Base-by-base conservation (phyloP, 2,113 vertebrate species). In the Natator depressus region DNA sequence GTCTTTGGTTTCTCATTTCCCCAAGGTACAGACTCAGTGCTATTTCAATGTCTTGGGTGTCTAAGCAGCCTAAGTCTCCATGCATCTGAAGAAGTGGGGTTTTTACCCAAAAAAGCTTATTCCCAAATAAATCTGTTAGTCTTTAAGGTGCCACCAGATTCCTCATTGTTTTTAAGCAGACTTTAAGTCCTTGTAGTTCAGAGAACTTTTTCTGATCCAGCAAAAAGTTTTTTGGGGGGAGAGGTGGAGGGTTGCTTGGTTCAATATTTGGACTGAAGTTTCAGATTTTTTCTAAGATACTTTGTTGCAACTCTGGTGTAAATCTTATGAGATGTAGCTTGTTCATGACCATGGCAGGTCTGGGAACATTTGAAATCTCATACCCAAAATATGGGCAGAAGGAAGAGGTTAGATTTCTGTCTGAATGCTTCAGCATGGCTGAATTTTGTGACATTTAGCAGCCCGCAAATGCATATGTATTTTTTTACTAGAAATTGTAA, bases 281-380 rank as follows among this genome's bases (percentile, higher is more conserved):
- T 2, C 4, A 65, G 51, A 55, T 38, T 31, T 82, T 3, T 0
- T 3, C 2, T 10, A 20, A 12, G 38, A 20, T 12, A 49, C 0
- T 92, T 93, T 80, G 8, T 49, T 22, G 69, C n/a, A 53, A n/a
- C 80, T 8, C 91, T n/a, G 90, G 3, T 65, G 10, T 5, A 84
- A 1, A 5, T 81, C 7, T 83, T 87, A 53, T n/a, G 84, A 85
- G 35, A 6, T 25, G 31, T 8, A 65, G 22, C 51, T 29, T 49
- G 57, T 13, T 46, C 38, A 46, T 76, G 38, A 76, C 10, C 38
- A 42, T 42, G 10, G 11, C 6, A 42, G 42, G 25, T 29, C 12
- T 46, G 75, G 42, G 25, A 78, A 47, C 22, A 78, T 25, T 78
- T 47, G 38, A 16, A 47, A 78, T 27, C 42, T 14, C 24, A 47